phyloP scores from a whole-genome alignment of 2,888 invertebrate genomes.

The Achlya flavicornis region DNA sequence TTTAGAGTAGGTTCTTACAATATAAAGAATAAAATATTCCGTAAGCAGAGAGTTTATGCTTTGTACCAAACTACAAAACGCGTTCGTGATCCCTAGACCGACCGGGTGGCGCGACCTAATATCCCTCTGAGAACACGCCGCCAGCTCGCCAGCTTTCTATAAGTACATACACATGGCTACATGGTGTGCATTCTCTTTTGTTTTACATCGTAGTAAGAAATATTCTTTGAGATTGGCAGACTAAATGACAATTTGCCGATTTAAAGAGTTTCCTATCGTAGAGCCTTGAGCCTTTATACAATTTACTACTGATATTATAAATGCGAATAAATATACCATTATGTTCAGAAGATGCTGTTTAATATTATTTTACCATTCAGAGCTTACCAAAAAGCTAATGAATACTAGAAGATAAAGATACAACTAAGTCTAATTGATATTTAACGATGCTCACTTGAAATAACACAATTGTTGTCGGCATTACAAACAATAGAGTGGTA shows the following conservation, averaged over 20 bases:
- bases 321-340: too few species aligned
- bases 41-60: constrained; percentile 19
- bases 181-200: constrained; percentile 22
- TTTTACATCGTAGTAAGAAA: constrained; percentile 29
- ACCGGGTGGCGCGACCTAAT: constrained; percentile 67
- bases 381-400: not conserved
- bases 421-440: constrained; percentile 25
- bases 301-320: too few species aligned
- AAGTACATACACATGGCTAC: not conserved
- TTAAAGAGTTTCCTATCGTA: too few species aligned
- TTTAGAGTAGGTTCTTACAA: too few species aligned
- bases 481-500: constrained; percentile 47
- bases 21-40: not conserved
- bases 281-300: too few species aligned
- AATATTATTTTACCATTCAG: not conserved
- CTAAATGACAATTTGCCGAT: not conserved
- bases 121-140: constrained; percentile 50
- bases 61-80: constrained; percentile 49
- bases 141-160: constrained; percentile 36
- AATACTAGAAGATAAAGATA: too few species aligned
- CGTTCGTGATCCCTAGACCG: constrained; percentile 67
- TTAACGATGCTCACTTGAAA: constrained; percentile 53
- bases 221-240: not conserved
- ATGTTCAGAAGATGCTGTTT: too few species aligned
- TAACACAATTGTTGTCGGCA: constrained; percentile 35